Evolutionary conservation across 2,888 invertebrate species (phyloP), one percentile per base, ranked within the genome.

Genomic region (Serripes groenlandicus): DNA sequence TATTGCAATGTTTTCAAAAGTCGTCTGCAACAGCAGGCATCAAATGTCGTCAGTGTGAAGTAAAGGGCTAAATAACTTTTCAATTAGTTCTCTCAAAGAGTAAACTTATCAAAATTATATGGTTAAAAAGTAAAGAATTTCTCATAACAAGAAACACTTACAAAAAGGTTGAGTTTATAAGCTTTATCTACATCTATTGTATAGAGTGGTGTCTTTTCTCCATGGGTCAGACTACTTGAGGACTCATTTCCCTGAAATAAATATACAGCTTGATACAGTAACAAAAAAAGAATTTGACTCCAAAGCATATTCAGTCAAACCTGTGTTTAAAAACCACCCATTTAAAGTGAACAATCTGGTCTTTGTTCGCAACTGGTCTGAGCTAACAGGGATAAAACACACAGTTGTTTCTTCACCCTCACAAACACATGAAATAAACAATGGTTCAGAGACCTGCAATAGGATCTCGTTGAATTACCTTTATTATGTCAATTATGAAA

Each of bases 121-220:
- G 11, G 9, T 15, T 15, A 23, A 5, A 21, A 56, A n/a, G n/a
- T 26, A 56, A 56, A 56, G 26, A 56, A 56, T 7, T n/a, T n/a
- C n/a, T n/a, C n/a, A n/a, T n/a, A 15, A 42, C 15, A 11, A 35
- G 4, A 42, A 26, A 49, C 77, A 80, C 79, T 85, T 89, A 94
- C 94, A 89, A 93, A 93, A 26, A 94, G 81, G 71, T 90, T 90
- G 52, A 95, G 90, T 66, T 93, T 93, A 85, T 93, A 93, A 9
- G 96, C 95, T 86, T 95, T 95, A 9, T 96, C 95, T 77, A 97
- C 95, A 92, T 96, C 96, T 72, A 97, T 94, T 28, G 96, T 96
- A 93, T 97, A 97, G 21, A 97, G 95, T 85, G 96, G 96, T 34
- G 96, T 96, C 82, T 96, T 96, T 89, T 97, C 97, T 0, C 97